Percentiles rank a stretch among this genome's conserved stretches.
Evolutionary conservation across 2,888 invertebrate species (phyloP).

Genomic region (Oligia strigilis): DNA sequence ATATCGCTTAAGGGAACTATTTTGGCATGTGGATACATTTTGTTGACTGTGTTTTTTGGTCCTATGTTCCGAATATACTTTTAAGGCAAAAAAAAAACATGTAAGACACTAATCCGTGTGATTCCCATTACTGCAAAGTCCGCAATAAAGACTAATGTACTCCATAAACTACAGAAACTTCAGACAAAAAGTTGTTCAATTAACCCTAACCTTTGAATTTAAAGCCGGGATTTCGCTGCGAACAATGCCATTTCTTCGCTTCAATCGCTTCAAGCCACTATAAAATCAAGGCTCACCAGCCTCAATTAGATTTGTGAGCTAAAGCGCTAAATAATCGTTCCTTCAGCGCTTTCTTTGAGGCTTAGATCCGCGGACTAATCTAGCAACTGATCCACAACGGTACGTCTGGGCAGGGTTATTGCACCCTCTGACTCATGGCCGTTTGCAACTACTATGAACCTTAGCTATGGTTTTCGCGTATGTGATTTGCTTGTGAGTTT

Average conservation of each 20-base stretch:
- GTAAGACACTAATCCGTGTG: neutral
- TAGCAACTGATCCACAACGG: constrained; percentile 69
- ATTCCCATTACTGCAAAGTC: neutral
- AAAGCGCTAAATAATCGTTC: constrained; percentile 54
- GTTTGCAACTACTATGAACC: constrained; percentile 58
- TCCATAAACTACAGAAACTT: constrained; percentile 14
- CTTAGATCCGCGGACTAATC: constrained; percentile 62
- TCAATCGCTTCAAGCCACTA: constrained; percentile 45
- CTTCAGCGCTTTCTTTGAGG: constrained; percentile 46
- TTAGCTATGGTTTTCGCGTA: constrained; percentile 44
- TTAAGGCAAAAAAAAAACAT: neutral
- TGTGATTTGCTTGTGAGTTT: constrained; percentile 60
- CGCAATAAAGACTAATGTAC: constrained; percentile 14
- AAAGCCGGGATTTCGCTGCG: constrained; percentile 28
- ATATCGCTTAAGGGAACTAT: constrained; percentile 8
- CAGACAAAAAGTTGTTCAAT: constrained; percentile 50
- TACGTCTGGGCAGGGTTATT: constrained; percentile 80
- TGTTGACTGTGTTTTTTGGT: neutral
- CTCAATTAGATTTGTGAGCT: constrained; percentile 55
- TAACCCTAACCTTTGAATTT: constrained; percentile 44
- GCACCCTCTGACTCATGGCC: constrained; percentile 78
- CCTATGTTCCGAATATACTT: neutral
- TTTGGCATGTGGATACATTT: neutral
- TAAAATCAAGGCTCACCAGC: constrained; percentile 49
- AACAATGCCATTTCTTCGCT: constrained; percentile 41